Evolutionary conservation across 2,888 invertebrate genomes (phyloP), one percentile per base, ranked within the genome.

Genomic region (Eucera pruinosa): DNA sequence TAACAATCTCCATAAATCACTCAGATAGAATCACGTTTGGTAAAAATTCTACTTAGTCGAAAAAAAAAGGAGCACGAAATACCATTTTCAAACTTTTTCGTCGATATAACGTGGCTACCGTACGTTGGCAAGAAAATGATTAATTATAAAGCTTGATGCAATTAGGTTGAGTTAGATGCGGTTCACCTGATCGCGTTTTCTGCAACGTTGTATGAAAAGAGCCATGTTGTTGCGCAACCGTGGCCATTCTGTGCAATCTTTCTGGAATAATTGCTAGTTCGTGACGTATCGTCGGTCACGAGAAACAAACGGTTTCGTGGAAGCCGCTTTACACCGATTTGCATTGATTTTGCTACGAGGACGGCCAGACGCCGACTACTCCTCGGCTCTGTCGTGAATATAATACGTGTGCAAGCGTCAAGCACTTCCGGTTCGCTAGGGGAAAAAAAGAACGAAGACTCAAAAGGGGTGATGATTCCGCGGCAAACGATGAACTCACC

Each of bases 211-310:
- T 60, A 50, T 41, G 43, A 82, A 43, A 20, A 54, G 68, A 67
- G 70, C 45, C 60, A 55, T 64, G 43, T 74, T 65, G 82, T 84
- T 82, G 71, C 67, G 77, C 70, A 73, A 78, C 41, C 55, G 25
- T 58, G 72, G 52, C 66, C 57, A 72, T 36, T 74, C 54, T 7
- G 62, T 18, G 39, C 55, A 55, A 77, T 80, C 76, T 70, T 80
- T 77, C 54, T 47, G 45, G 70, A 73, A 69, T 75, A 84, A 84
- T 84, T 84, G 78, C 73, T 30, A 39, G 55, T 82, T 82, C 75
- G 79, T 80, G 79, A 74, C 79, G 70, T 80, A 78, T 80, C 65
- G 67, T 33, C 25, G 64, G 62, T 47, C 43, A 52, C 36, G 57
- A 52, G 54, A 43, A 68, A 62, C 52, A 39, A 67, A 64, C 45